Evolutionary conservation across 1,140 invertebrate genomes (phyloP).

Genomic region (Heliconius hewitsoni): DNA sequence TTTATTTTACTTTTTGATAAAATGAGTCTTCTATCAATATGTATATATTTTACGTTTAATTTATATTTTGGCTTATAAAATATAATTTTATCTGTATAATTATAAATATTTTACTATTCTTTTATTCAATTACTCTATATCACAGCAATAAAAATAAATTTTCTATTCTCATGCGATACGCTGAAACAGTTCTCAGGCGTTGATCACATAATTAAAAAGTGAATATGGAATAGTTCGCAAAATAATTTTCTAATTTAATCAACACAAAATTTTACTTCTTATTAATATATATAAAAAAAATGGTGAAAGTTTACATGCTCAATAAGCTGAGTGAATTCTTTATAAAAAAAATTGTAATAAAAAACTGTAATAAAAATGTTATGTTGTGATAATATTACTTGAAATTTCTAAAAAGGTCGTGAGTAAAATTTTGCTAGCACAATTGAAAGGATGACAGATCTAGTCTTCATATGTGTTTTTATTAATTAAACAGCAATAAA

Average conservation of each 20-base stretch:
- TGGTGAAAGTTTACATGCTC: not conserved
- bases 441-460: no score
- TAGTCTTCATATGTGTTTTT: no score
- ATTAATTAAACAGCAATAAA: no score
- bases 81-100: not conserved
- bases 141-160: conserved; percentile 5
- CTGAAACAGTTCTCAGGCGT: not conserved
- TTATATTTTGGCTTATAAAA: not conserved
- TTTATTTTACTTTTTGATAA: no score
- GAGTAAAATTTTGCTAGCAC: no score
- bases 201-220: conserved; percentile 3
- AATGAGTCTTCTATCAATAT: no score
- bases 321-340: not conserved
- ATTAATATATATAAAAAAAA: not conserved
- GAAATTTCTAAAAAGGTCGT: not conserved
- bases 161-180: not conserved
- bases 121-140: not conserved
- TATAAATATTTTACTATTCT: not conserved
- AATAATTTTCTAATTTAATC: conserved; percentile 4
- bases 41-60: not conserved
- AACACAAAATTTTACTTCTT: not conserved
- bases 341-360: not conserved
- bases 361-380: conserved; percentile 4
- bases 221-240: not conserved
- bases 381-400: not conserved